Base-by-base conservation (phyloP, 2,113 vertebrate genomes). In the Podarcis cretensis region DNA sequence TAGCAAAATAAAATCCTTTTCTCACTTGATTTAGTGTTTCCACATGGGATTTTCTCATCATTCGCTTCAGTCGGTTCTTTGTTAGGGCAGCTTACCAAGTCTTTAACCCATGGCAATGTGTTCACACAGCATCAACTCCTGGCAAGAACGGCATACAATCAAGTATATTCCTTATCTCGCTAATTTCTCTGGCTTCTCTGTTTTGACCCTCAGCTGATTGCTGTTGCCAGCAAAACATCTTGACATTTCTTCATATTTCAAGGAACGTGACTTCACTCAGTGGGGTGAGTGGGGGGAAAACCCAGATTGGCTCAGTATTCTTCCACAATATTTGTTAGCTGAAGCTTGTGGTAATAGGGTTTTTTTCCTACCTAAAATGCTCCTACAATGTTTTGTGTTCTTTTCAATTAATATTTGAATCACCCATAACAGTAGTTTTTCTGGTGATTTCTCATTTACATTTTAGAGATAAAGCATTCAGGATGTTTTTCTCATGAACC, bases 201-300 rank as follows among this genome's bases (percentile, higher is more conserved):
- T 27, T 66, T 66, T 14, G 5, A 27, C 35, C 13, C 66, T 83
- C 16, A 2, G 6, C 37, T 6, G 25, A 54, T 57, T 35, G 18
- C 79, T 81, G 16, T n/a, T 71, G 35, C 25, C 25, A 83, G 35
- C 25, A 6, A n/a, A 48, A 5, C 40, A 69, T 1, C 82, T 69
- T 21, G 66, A 40, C 37, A 69, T 30, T 66, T 83, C 80, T 65
- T 81, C 20, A 48, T n/a, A 14, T 27, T 69, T 43, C 66, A 48
- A 14, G 35, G 66, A 30, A 40, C 16, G 43, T 71, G 66, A 71
- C 30, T 83, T 83, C 40, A 20, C 9, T 69, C 54, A 35, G 30
- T 2, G 3, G 8, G 27, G 20, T 43, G 20, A 63, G 18, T 3
- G 7, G n/a, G 27, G 54, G 2, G 2, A 0, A 10, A 48, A 32